These are phyloP conservation scores for Theristus sp. DNA, from an alignment of 2,888 invertebrate species.

Conservation along the genomic window DNA sequence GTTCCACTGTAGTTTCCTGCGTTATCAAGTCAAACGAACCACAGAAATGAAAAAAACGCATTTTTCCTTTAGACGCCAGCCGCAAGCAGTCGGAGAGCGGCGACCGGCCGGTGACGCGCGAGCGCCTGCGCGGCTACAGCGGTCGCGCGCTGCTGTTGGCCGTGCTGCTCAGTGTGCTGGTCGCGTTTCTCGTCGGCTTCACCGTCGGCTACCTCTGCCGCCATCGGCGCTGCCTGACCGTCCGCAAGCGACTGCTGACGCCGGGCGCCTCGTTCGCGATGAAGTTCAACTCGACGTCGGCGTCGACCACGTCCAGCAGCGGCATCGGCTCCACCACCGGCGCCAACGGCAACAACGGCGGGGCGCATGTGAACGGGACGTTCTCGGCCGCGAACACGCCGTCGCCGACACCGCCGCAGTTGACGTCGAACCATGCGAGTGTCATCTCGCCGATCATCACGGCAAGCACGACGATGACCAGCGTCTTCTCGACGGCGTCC, in stretches of 20 bases:
- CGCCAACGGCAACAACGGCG: neutral
- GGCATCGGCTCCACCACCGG: neutral
- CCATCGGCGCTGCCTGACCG: neutral
- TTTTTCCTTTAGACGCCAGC: neutral
- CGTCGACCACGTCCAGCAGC: neutral
- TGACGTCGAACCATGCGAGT: too few relatives aligned
- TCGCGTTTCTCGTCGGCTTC: conserved; percentile 5
- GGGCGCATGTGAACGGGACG: neutral
- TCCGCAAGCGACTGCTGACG: neutral
- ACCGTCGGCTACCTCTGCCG: neutral
- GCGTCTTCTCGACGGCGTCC: neutral
- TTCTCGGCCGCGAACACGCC: neutral
- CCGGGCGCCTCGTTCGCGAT: neutral
- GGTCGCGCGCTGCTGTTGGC: conserved; percentile 4
- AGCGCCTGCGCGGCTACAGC: neutral
- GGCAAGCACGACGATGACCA: neutral
- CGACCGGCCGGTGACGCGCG: too few relatives aligned
- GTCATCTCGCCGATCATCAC: too few relatives aligned
- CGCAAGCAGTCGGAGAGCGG: neutral
- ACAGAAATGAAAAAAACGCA: too few relatives aligned
- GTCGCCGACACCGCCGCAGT: neutral
- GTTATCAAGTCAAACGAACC: too few relatives aligned
- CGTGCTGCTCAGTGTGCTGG: conserved; percentile 3
- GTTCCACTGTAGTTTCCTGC: too few relatives aligned
- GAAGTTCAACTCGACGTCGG: neutral